Evolutionary conservation across 1,140 invertebrate genomes (phyloP), one percentile per base, ranked within the genome.

Genomic region (Nasonia giraulti): DNA sequence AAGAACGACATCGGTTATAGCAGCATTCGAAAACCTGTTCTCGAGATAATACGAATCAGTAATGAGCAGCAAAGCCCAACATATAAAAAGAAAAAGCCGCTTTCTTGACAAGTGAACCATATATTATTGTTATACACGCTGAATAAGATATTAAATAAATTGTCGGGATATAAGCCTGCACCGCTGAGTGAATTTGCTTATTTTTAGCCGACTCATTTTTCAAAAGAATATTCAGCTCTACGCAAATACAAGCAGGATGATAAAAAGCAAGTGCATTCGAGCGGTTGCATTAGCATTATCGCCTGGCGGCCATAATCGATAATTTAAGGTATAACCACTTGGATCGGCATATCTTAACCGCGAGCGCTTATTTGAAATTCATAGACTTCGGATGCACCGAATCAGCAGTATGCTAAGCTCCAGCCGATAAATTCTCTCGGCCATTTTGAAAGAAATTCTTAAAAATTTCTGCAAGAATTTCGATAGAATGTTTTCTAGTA

Each of bases 261-360:
- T 78, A 73, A 78, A 37, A 6, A 40, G 62, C 23, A 74, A 80
- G 68, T 74, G 14, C 76, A 86, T 86, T 84, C 14, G 5, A 37
- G 55, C 40, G 76, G 82, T 88, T 86, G 83, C 80, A 86, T 88
- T 86, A 86, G 55, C 33, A 76, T 85, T 87, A 88, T 87, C 73
- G 40, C 12, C n/a, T 20, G 40, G 66, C 62, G 66, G 79, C 76
- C 44, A 80, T 87, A 88, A 87, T 87, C 83, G 77, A 86, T 73
- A 82, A 66, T 83, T 85, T 78, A 23, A 76, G 55, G 69, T 55
- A 83, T 40, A 83, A 78, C 66, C 55, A 84, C 74, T 84, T 84
- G 40, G 27, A 73, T 73, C 20, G 17, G 31, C 27, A 73, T 84
- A 84, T 84, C 76, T 83, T 78, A 69, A 71, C 27, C 47, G 74